These are phyloP conservation scores for Apocheima hispidaria DNA, from an alignment of 2,888 invertebrate species.

Conservation along the genomic window DNA sequence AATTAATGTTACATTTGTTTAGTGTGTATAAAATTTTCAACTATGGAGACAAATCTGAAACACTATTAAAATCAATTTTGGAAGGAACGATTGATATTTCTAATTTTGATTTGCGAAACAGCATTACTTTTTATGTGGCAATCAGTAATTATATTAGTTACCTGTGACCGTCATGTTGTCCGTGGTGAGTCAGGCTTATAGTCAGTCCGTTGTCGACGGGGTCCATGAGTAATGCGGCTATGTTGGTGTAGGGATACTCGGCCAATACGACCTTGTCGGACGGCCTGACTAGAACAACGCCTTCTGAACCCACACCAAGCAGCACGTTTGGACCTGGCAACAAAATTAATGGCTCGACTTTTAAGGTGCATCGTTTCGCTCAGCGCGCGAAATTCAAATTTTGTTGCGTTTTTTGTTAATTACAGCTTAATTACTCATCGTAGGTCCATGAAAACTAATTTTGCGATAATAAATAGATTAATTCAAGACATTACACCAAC, in stretches of 20 bases:
- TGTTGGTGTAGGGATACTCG: slow-evolving; percentile 95
- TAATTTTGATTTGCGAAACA: too few relatives aligned
- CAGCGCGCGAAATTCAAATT: too few relatives aligned
- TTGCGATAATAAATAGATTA: too few relatives aligned
- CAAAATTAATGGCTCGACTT: neutral
- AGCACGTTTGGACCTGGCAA: slow-evolving; percentile 85
- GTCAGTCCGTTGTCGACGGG: slow-evolving; percentile 97
- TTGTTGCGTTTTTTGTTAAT: too few relatives aligned
- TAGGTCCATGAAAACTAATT: too few relatives aligned
- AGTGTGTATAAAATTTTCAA: too few relatives aligned
- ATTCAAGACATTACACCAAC: too few relatives aligned
- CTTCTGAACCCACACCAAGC: slow-evolving; percentile 95
- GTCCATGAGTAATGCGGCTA: slow-evolving; percentile 96
- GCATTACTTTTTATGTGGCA: neutral
- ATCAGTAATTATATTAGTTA: slow-evolving; percentile 45
- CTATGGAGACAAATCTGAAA: too few relatives aligned
- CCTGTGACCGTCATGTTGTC: slow-evolving; percentile 85
- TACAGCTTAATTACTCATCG: too few relatives aligned
- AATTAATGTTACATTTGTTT: neutral
- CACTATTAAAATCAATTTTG: too few relatives aligned
- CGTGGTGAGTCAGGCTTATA: slow-evolving; percentile 92
- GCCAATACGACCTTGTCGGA: slow-evolving; percentile 96
- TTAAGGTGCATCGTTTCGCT: too few relatives aligned
- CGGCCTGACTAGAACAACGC: slow-evolving; percentile 95
- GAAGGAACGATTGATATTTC: too few relatives aligned